Evolutionary conservation across 1,140 invertebrate genomes (phyloP).

Genomic region (Pararge aegeria): DNA sequence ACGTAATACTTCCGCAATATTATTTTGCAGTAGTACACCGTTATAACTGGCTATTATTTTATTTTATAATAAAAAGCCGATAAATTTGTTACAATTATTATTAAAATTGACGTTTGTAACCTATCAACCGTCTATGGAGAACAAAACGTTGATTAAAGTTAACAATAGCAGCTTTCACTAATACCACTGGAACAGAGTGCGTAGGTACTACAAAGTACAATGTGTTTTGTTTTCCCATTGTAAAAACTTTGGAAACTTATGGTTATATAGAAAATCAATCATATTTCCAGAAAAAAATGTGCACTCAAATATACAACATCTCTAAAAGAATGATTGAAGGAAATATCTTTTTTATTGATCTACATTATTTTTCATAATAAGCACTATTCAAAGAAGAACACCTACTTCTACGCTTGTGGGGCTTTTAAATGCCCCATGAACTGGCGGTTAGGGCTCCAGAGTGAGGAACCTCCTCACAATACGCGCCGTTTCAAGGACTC

Average conservation of each 20-base stretch:
- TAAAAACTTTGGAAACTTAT: background rate
- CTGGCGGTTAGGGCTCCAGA: no score
- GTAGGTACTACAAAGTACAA: background rate
- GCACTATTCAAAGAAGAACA: no score
- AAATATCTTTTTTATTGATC: no score
- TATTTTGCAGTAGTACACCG: background rate
- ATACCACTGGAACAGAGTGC: background rate
- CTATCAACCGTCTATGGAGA: background rate
- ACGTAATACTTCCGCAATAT: background rate
- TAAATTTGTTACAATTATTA: background rate
- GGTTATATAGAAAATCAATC: background rate
- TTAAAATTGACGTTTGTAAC: background rate
- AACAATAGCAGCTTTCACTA: conserved; percentile 6
- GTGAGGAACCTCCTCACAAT: no score
- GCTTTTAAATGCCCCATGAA: no score
- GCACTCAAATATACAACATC: no score
- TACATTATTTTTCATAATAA: no score
- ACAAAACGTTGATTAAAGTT: background rate
- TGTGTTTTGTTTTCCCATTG: conserved; percentile 1
- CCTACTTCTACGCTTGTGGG: no score
- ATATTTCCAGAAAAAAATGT: background rate
- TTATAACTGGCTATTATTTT: background rate
- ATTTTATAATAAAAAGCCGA: background rate
- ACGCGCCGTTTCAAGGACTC: no score
- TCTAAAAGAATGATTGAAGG: no score